phyloP scores from a whole-genome alignment of 1,140 invertebrate species.

The Camponotus floridanus region DNA sequence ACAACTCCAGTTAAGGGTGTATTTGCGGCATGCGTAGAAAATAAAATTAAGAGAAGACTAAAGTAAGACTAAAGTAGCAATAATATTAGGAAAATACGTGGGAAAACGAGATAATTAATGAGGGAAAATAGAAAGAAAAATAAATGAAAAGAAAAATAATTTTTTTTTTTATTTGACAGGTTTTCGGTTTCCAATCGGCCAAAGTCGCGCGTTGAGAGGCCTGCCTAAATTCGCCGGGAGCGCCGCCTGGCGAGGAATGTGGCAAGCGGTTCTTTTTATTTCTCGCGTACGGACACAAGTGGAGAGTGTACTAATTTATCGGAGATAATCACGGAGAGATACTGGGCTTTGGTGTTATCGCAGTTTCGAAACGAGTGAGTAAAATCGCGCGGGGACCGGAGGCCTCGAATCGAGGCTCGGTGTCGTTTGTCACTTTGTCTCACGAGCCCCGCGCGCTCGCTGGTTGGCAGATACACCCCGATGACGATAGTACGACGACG shows the following conservation, averaged over 20 bases:
- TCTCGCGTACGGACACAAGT: conserved; percentile 82
- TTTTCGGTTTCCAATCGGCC: too few relatives aligned
- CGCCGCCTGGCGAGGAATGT: conserved; percentile 83
- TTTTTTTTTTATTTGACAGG: too few relatives aligned
- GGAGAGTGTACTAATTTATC: conserved; percentile 84
- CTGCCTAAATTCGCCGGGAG: neutral
- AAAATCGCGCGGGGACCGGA: conserved; percentile 52
- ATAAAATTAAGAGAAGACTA: too few relatives aligned
- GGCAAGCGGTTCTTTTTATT: conserved; percentile 83
- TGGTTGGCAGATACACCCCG: conserved; percentile 43
- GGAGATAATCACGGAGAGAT: conserved; percentile 80
- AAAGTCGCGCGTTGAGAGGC: too few relatives aligned
- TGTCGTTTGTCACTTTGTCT: neutral
- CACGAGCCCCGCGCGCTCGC: neutral
- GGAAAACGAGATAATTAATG: too few relatives aligned
- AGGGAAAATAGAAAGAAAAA: too few relatives aligned
- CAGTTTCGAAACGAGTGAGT: conserved; percentile 80
- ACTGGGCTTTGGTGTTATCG: conserved; percentile 67
- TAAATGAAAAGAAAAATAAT: too few relatives aligned
- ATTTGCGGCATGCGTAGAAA: too few relatives aligned
- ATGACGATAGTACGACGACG: conserved; percentile 25
- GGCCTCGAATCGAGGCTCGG: neutral
- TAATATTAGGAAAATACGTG: too few relatives aligned
- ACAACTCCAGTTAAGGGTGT: too few relatives aligned
- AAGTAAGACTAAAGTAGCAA: too few relatives aligned